Evolutionary conservation across 2,797 vertebrate species (phyloP), one percentile per base, ranked within the genome.

Genomic region (Furcifer pardalis): DNA sequence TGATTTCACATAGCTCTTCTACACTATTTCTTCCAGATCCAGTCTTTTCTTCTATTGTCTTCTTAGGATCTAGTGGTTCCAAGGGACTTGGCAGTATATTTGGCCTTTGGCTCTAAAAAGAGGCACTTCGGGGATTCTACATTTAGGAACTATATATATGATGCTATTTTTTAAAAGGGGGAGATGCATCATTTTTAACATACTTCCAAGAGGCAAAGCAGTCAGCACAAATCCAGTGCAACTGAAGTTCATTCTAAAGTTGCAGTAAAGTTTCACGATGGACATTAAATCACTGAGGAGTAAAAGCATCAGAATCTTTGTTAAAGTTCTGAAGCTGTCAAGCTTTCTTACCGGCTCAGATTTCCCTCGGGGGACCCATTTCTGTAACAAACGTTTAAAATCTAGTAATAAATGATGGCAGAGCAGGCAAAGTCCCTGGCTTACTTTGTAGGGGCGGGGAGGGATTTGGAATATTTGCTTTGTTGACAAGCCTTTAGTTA

Each of bases 211-310:
- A 81, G 37, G 81, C 35, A 40, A 40, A 62, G 71, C 12, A 17
- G 27, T 46, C 63, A 71, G 72, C 86, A 42, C 84, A 90, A 88
- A 78, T 76, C 44, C 6, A 87, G 90, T 93, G 92, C 92, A 94
- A 92, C 85, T 83, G 88, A 91, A 94, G 92, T 94, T 94, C 94
- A 94, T 89, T 89, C 91, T 90, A 90, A 92, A 91, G 79, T 84
- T 88, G 86, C 86, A 81, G 60, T 94, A 94, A 94, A 92, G 74
- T 94, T 94, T 94, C 93, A 94, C 0, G 86, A 88, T 82, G 59
- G 76, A 7, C 85, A 42, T 81, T 93, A 94, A 94, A 94, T 94
- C 91, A 89, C n/a, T 21, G 77, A 79, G 21, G 79, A 91, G 89
- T 77, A 90, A 84, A 87, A 90, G 84, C 89, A 88, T 87, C 89